Conservation (phyloP, 35 echinoderm and acorn worm genomes). For the Diadema setosum region DNA sequence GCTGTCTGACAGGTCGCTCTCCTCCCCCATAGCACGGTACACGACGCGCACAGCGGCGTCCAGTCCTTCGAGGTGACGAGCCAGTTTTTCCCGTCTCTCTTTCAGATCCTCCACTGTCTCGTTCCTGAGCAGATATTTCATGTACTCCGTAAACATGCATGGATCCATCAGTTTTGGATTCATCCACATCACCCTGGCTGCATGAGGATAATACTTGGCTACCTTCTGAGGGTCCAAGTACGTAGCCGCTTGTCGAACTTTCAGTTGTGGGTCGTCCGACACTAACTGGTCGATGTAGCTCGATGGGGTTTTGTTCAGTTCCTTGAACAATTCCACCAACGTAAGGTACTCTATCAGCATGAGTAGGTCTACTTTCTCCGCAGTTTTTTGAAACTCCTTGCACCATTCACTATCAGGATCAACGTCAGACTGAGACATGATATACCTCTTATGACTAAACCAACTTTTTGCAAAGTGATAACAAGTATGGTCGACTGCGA, state of each 20-base stretch:
- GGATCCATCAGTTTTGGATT: neutral
- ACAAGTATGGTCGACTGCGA: no score
- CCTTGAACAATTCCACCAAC: neutral
- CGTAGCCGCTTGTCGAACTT: neutral
- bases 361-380: neutral
- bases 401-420: no score
- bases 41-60: neutral
- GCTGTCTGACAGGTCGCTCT: neutral
- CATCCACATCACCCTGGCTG: neutral
- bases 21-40: neutral
- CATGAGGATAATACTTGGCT: neutral
- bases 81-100: neutral
- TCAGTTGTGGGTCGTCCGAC: neutral
- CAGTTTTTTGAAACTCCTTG: neutral
- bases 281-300: no score
- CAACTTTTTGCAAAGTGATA: no score
- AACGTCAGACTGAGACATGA: no score
- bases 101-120: neutral
- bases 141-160: neutral
- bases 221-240: neutral
- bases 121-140: neutral
- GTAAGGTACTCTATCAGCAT: neutral
- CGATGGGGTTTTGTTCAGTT: neutral
- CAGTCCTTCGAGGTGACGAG: neutral
- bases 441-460: no score